These are phyloP conservation scores for Holothuria scabra DNA, from an alignment of 53 echinoderm and acorn worm genomes.

Conservation along the genomic window DNA sequence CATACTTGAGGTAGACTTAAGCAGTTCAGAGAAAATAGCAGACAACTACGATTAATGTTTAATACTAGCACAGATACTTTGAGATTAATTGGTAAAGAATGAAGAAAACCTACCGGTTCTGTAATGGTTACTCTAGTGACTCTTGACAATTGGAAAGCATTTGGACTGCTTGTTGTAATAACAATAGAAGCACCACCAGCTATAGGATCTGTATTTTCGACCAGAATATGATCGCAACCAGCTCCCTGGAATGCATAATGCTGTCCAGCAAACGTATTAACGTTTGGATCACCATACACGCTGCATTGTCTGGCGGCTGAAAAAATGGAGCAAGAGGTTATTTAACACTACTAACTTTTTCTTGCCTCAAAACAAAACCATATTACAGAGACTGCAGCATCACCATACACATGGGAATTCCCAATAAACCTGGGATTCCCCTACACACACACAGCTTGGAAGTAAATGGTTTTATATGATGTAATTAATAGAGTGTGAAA, in stretches of 20 bases:
- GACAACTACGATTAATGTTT: no score
- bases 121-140: conserved; percentile 4
- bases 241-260: neutral
- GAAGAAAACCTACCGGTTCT: conserved; percentile 6
- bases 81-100: neutral
- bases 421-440: no score
- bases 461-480: no score
- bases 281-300: conserved; percentile 43
- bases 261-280: conserved; percentile 5
- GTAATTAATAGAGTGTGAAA: no score
- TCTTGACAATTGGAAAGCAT: neutral
- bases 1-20: no score
- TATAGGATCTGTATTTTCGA: neutral
- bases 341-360: no score
- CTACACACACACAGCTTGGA: no score
- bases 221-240: neutral
- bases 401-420: no score
- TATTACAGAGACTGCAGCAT: no score
- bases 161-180: neutral
- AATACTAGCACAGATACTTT: neutral
- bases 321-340: neutral
- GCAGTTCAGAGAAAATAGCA: no score
- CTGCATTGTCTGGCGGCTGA: conserved; percentile 20
- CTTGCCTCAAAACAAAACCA: no score
- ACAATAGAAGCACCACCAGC: neutral